Conservation (phyloP, 2,888 invertebrate species). For the Drosophila limbata region DNA sequence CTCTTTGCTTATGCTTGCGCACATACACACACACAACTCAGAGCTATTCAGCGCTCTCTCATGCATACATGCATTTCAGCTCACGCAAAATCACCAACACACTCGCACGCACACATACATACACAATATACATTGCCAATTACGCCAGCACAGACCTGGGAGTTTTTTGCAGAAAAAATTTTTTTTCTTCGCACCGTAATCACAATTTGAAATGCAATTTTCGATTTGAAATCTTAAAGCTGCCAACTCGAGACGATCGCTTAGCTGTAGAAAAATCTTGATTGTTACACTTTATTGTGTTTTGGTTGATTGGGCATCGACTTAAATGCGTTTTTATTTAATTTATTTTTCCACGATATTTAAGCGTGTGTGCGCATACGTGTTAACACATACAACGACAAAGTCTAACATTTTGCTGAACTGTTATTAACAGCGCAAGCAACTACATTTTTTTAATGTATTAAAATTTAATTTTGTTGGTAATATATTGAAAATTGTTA, state of each 20-base stretch:
- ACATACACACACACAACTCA: conserved; percentile 30
- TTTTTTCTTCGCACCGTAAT: conserved; percentile 69
- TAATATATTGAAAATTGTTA: not conserved
- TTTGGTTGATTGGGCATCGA: conserved; percentile 62
- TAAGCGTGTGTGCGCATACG: conserved; percentile 65
- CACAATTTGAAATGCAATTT: conserved; percentile 71
- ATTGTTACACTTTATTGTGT: conserved; percentile 67
- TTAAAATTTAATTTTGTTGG: not conserved
- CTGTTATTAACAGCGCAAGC: conserved; percentile 39
- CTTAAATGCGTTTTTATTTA: conserved; percentile 65
- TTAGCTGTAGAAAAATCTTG: conserved; percentile 53
- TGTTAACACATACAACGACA: conserved; percentile 50
- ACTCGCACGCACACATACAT: conserved; percentile 34
- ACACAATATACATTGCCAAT: conserved; percentile 62
- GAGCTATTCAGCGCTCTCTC: conserved; percentile 58
- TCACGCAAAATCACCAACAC: conserved; percentile 31
- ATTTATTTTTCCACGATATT: conserved; percentile 74
- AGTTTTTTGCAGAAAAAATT: conserved; percentile 70
- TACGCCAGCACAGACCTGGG: conserved; percentile 82
- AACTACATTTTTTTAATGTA: not conserved
- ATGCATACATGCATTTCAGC: conserved; percentile 33
- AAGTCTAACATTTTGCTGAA: conserved; percentile 55
- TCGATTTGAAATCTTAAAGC: conserved; percentile 53
- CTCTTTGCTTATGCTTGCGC: conserved; percentile 50
- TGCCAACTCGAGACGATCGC: conserved; percentile 55